A percentile compares a stretch with the other conserved stretches of the same genome.
Conservation (phyloP, 1,140 invertebrate genomes). For the Bombus confusus region DNA sequence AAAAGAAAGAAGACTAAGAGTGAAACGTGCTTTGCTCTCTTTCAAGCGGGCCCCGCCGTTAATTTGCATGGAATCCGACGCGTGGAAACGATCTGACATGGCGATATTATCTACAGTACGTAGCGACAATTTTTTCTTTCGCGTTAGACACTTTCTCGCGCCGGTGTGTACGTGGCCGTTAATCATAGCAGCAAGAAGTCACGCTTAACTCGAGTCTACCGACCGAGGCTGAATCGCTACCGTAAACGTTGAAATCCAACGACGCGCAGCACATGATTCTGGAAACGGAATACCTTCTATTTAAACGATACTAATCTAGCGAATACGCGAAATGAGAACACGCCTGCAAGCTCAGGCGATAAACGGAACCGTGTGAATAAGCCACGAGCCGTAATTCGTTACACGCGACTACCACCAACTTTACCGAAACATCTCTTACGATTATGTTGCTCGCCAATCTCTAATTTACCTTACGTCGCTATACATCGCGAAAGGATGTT, state of each 20-base stretch:
- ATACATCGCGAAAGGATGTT: too few relatives aligned
- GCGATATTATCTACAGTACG: too few relatives aligned
- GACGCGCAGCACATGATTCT: constrained; percentile 1
- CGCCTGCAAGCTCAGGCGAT: not conserved
- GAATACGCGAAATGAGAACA: constrained; percentile 18
- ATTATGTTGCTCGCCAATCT: not conserved
- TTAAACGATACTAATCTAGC: constrained; percentile 5
- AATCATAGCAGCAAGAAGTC: not conserved
- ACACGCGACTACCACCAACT: too few relatives aligned
- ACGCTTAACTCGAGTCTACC: not conserved
- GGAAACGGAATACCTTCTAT: constrained; percentile 19
- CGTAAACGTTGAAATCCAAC: constrained; percentile 19
- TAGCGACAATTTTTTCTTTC: too few relatives aligned
- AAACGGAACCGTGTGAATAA: constrained; percentile 10
- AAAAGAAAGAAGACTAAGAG: not conserved
- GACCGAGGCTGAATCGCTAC: not conserved
- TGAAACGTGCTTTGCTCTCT: not conserved
- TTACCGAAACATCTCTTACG: too few relatives aligned
- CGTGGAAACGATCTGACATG: too few relatives aligned
- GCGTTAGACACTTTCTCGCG: too few relatives aligned
- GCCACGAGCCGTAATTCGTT: not conserved
- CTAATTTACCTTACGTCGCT: not conserved
- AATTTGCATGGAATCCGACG: too few relatives aligned
- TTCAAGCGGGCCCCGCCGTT: too few relatives aligned
- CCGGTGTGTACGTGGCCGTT: not conserved